These are phyloP conservation scores for Synergus gifuensis DNA, from an alignment of 2,888 invertebrate genomes.

Conservation along the genomic window DNA sequence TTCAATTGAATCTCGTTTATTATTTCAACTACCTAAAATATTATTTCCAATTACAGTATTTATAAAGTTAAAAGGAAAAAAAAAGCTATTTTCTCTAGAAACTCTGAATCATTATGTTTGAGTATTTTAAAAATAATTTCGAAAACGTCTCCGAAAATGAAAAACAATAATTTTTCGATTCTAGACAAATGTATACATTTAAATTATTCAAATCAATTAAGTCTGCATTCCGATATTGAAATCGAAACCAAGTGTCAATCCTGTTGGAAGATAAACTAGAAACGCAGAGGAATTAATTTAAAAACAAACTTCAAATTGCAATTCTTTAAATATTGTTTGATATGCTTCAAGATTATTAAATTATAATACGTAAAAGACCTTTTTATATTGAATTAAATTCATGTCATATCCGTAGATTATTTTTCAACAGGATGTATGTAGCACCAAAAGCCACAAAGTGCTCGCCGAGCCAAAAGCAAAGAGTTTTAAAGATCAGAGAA, in stretches of 20 bases:
- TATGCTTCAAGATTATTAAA: neutral
- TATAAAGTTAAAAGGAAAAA: no score
- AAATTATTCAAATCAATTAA: neutral
- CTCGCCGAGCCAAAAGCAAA: slow-evolving; percentile 2
- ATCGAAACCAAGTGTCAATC: neutral
- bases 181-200: neutral
- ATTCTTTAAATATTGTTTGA: neutral
- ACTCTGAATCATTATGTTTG: neutral
- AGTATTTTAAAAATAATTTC: neutral
- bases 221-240: neutral
- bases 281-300: neutral
- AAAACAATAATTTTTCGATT: neutral
- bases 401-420: neutral
- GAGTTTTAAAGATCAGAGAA: slow-evolving; percentile 1
- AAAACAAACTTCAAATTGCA: neutral
- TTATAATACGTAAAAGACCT: neutral
- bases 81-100: neutral
- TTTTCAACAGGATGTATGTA: slow-evolving; percentile 7
- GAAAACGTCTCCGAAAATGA: neutral
- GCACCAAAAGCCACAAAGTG: neutral
- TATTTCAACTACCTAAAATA: no score
- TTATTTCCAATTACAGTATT: no score
- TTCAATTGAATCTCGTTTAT: neutral
- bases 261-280: neutral
- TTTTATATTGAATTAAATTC: neutral